Percentiles rank a stretch among this genome's conserved stretches.
Evolutionary conservation across 2,113 vertebrate genomes (phyloP).

Genomic region (Setophaga kirtlandii): DNA sequence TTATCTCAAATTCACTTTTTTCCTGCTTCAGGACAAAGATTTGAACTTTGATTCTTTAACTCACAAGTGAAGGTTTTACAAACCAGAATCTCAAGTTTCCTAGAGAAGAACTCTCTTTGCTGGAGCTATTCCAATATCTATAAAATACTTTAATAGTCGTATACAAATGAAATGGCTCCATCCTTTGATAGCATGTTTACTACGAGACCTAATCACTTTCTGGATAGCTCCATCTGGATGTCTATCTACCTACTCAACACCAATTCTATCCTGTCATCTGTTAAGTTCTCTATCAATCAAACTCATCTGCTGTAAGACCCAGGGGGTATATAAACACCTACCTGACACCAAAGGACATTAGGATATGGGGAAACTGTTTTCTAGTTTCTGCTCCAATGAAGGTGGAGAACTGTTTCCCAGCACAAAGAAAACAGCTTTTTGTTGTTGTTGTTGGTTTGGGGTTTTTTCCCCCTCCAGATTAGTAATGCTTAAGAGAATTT

Average conservation of each 20-base stretch:
- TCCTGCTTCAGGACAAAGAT: neutral
- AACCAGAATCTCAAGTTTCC: neutral
- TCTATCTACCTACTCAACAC: neutral
- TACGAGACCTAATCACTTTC: neutral
- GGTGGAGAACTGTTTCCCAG: neutral
- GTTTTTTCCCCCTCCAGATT: rapidly evolving
- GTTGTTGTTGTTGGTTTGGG: too few relatives aligned
- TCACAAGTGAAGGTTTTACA: neutral
- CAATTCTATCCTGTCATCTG: neutral
- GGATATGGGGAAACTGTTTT: neutral
- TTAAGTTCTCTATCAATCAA: neutral
- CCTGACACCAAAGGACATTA: neutral
- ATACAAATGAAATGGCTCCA: neutral
- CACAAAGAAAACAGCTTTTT: neutral
- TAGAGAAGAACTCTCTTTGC: neutral
- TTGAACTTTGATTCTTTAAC: neutral
- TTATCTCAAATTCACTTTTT: neutral
- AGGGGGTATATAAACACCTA: neutral
- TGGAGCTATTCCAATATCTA: neutral
- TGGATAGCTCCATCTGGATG: neutral
- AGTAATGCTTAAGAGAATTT: neutral
- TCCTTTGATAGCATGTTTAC: neutral
- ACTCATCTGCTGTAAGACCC: neutral
- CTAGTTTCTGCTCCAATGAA: neutral
- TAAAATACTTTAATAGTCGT: neutral